A percentile compares a stretch with the other conserved stretches of the same genome.
These are phyloP conservation scores for Rotaria socialis DNA, from an alignment of 2,888 invertebrate genomes.

Conservation along the genomic window DNA sequence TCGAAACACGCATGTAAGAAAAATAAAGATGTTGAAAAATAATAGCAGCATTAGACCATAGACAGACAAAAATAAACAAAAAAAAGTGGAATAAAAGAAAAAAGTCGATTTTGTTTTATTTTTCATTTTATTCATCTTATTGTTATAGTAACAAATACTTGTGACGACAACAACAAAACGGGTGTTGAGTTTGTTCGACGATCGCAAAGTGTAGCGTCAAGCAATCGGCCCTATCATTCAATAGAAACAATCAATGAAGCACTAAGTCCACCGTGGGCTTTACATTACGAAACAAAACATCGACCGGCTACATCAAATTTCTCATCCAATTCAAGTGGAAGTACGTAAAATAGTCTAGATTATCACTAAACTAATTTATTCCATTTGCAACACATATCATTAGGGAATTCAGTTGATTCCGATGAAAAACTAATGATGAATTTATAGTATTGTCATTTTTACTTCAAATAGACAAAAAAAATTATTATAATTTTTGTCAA, in stretches of 20 bases:
- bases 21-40: not conserved
- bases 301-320: not conserved
- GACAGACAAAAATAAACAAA: not conserved
- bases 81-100: not conserved
- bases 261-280: conserved; percentile 29
- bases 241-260: conserved; percentile 14
- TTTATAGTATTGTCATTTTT: no score
- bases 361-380: not conserved
- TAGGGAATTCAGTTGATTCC: no score
- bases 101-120: not conserved
- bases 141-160: not conserved
- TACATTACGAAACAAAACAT: not conserved
- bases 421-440: no score
- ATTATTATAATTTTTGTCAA: no score
- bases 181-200: not conserved
- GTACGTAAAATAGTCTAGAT: not conserved
- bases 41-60: no score
- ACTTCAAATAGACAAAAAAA: no score
- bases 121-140: not conserved
- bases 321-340: not conserved
- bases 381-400: not conserved
- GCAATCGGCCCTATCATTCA: not conserved
- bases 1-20: not conserved
- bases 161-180: not conserved
- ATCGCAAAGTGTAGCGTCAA: not conserved